phyloP scores from a whole-genome alignment of 2,113 vertebrate genomes.

The Ameiurus melas region DNA sequence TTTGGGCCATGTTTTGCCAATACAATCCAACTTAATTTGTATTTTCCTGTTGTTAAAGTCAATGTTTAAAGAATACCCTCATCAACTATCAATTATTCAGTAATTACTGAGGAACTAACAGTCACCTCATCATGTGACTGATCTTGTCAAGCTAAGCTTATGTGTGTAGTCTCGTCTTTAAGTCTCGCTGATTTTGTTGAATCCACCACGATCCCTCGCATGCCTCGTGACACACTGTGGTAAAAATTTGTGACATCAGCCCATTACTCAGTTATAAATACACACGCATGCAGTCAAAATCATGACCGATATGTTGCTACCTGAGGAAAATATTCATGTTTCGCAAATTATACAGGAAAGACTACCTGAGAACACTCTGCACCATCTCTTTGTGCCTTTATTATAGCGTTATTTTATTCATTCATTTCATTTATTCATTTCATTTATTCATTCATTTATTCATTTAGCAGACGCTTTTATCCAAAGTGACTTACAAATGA shows the following conservation, averaged over 20 bases:
- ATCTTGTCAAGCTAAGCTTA: neutral
- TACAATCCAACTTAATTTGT: neutral
- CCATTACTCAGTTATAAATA: constrained; percentile 35
- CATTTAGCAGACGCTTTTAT: too few relatives aligned
- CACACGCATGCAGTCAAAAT: neutral
- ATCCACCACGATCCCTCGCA: neutral
- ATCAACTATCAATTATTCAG: neutral
- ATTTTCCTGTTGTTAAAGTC: neutral
- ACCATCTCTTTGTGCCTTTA: neutral
- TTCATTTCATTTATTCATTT: too few relatives aligned
- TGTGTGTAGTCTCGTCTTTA: neutral
- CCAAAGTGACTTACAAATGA: too few relatives aligned
- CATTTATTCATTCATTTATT: too few relatives aligned
- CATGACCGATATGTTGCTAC: neutral
- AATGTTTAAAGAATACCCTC: neutral
- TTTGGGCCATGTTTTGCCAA: neutral
- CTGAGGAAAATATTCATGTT: neutral
- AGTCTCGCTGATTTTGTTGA: neutral
- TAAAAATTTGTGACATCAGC: constrained; percentile 33
- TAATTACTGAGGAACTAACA: neutral
- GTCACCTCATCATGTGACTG: neutral
- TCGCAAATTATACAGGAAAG: neutral
- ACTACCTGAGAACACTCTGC: constrained; percentile 24
- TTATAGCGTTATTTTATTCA: neutral
- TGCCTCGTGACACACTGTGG: constrained; percentile 22